A percentile compares a stretch with the other conserved stretches of the same genome.
Conservation (phyloP, 2,113 vertebrate species). For the Tachysurus vachellii region DNA sequence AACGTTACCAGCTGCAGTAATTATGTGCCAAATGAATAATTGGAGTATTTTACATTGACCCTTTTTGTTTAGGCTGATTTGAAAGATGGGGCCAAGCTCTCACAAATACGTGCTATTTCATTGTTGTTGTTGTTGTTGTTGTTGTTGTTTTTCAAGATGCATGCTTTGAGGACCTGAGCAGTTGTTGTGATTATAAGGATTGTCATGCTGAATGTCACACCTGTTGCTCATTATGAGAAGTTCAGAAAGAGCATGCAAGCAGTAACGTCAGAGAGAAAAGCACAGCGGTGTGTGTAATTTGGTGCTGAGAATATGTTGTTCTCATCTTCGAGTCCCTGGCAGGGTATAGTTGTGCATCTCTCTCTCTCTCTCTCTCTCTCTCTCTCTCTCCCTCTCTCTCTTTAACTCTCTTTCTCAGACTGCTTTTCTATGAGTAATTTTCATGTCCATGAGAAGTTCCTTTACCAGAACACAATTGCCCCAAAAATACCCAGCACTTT, state of each 20-base stretch:
- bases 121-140: background rate
- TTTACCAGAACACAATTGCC: conserved; percentile 13
- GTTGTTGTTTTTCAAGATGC: conserved; percentile 10
- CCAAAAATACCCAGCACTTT: background rate
- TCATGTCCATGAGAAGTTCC: background rate
- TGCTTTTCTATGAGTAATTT: conserved; percentile 20
- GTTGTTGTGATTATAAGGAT: conserved; percentile 30
- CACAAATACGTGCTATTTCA: background rate
- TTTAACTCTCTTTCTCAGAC: background rate
- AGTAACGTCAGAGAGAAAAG: background rate
- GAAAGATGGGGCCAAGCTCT: background rate
- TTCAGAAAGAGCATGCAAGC: conserved; percentile 5
- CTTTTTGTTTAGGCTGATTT: conserved; percentile 39
- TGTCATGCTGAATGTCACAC: conserved; percentile 29
- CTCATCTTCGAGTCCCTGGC: conserved; percentile 3
- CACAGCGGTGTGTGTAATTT: conserved; percentile 22
- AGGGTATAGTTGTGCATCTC: background rate
- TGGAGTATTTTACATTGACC: conserved; percentile 17
- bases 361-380: background rate
- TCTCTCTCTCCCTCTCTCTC: background rate
- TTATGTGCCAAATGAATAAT: conserved; percentile 28
- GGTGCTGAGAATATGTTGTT: conserved; percentile 15
- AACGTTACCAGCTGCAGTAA: conserved; percentile 27
- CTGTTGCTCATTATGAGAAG: conserved; percentile 38
- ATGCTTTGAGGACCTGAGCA: conserved; percentile 5